Evolutionary conservation across 2,797 vertebrate species (phyloP).

Genomic region (Periophthalmus magnuspinnatus): DNA sequence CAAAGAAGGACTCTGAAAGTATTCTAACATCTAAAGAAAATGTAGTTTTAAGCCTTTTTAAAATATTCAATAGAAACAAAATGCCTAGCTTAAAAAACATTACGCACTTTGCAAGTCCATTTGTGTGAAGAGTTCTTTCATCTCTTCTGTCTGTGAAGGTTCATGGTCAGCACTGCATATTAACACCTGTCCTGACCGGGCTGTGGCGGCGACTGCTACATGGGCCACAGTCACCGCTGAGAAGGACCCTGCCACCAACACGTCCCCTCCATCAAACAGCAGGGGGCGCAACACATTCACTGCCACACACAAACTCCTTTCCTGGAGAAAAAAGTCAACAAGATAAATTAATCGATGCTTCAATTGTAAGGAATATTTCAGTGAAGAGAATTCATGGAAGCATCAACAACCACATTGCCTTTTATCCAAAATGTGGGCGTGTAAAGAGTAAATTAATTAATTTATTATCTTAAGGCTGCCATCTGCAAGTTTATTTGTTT

Average conservation of each 20-base stretch:
- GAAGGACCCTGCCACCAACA: slow-evolving; percentile 83
- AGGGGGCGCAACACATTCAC: slow-evolving; percentile 80
- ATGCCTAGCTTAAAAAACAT: slow-evolving; percentile 11
- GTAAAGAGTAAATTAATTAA: background rate
- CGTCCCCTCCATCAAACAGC: slow-evolving; percentile 76
- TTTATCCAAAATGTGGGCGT: background rate
- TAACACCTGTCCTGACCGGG: slow-evolving; percentile 71
- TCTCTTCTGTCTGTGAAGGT: slow-evolving; percentile 69
- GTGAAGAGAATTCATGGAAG: background rate
- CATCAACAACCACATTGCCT: background rate
- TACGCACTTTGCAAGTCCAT: slow-evolving; percentile 86
- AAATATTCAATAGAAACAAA: background rate
- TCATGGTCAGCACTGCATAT: slow-evolving; percentile 80
- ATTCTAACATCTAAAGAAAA: slow-evolving; percentile 80
- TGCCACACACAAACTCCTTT: slow-evolving; percentile 87
- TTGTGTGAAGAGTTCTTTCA: slow-evolving; percentile 70
- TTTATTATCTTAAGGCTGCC: too few species aligned
- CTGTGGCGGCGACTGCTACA: slow-evolving; percentile 72
- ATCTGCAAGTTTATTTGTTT: too few species aligned
- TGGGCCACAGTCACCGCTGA: slow-evolving; percentile 86
- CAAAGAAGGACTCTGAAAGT: slow-evolving; percentile 77
- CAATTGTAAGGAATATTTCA: background rate
- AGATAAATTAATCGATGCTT: background rate
- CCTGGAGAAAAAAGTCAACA: slow-evolving; percentile 68
- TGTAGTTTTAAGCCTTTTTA: background rate